Conservation (phyloP, 2,797 vertebrate genomes). For the Acrossocheilus fasciatus region DNA sequence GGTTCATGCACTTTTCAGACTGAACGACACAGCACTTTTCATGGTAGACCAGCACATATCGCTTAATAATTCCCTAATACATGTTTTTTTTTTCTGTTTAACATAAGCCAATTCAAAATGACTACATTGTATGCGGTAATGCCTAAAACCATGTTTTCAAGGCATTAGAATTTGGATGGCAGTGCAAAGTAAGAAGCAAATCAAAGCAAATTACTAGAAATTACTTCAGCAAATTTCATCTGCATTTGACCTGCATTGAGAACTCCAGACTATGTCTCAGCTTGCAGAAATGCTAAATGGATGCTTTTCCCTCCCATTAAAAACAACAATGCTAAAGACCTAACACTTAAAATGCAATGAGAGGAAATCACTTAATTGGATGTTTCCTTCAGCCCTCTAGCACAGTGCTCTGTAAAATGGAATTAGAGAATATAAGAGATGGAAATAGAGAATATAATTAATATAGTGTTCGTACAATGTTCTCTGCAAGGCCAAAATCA, state of each 20-base stretch:
- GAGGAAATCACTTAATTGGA: conserved; percentile 54
- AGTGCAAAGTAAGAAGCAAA: not conserved
- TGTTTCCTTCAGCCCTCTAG: conserved; percentile 40
- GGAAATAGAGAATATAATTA: conserved; percentile 45
- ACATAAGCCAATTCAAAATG: not conserved
- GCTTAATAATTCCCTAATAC: not conserved
- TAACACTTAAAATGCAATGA: conserved; percentile 42
- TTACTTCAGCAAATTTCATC: not conserved
- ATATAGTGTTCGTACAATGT: conserved; percentile 40
- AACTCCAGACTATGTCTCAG: not conserved
- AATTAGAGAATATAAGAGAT: conserved; percentile 22
- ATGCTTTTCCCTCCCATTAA: conserved; percentile 38
- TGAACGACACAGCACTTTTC: conserved; percentile 49
- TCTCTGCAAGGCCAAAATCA: conserved; percentile 32
- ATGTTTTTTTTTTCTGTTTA: not conserved
- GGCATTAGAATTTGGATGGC: not conserved
- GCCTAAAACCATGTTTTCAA: not conserved
- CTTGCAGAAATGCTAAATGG: conserved; percentile 37
- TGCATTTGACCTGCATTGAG: conserved; percentile 32
- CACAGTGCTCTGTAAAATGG: not conserved
- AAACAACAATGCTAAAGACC: conserved; percentile 45
- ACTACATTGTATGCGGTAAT: not conserved
- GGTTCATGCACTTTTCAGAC: conserved; percentile 45
- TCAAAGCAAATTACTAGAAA: not conserved
- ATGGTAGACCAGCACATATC: conserved; percentile 18